These are phyloP conservation scores for Brachirus orientalis DNA, from an alignment of 2,113 vertebrate genomes.

Conservation along the genomic window DNA sequence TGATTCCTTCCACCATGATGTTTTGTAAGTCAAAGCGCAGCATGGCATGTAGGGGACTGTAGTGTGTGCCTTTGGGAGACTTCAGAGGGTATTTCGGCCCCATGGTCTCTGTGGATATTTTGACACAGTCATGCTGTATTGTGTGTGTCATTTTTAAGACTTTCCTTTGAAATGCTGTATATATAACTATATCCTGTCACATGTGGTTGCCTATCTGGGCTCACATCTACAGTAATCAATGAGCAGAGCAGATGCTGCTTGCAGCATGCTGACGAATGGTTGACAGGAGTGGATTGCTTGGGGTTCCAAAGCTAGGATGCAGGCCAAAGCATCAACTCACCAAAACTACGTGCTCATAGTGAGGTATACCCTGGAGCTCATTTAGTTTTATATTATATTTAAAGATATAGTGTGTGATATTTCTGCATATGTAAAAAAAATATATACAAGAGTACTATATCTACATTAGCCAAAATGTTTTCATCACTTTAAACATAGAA, in stretches of 20 bases:
- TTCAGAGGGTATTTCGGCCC: slow-evolving; percentile 52
- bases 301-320: slow-evolving; percentile 16
- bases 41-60: slow-evolving; percentile 42
- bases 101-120: slow-evolving; percentile 43
- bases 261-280: slow-evolving; percentile 1
- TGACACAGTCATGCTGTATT: slow-evolving; percentile 30
- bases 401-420: too few species aligned
- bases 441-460: too few species aligned
- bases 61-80: too few species aligned
- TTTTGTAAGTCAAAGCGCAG: slow-evolving; percentile 50
- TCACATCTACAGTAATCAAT: slow-evolving; percentile 16
- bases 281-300: slow-evolving; percentile 10
- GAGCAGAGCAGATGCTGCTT: background rate
- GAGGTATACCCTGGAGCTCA: too few species aligned
- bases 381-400: too few species aligned
- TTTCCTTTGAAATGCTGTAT: slow-evolving; percentile 24
- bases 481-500: too few species aligned
- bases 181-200: background rate
- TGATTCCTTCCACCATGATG: too few species aligned
- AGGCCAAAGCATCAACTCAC: background rate
- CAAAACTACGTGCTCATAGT: background rate
- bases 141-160: slow-evolving; percentile 20
- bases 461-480: too few species aligned
- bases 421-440: too few species aligned
- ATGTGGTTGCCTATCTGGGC: background rate